Base-by-base conservation (phyloP, 2,113 vertebrate genomes). In the Argyrosomus japonicus region DNA sequence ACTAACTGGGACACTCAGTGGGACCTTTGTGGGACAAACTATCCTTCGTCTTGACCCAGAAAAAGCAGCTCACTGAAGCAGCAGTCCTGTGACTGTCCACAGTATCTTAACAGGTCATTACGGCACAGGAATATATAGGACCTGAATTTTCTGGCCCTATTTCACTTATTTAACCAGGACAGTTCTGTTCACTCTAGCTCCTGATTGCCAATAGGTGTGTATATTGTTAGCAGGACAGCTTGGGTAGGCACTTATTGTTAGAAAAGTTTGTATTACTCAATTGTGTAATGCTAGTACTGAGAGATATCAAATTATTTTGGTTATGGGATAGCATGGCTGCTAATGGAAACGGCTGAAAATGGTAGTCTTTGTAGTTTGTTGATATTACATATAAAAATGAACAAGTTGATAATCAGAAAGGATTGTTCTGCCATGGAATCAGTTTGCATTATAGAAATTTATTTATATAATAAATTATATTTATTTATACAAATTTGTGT, bases 21-120 rank as follows among this genome's bases (percentile, higher is more conserved):
- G 79, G 50, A 77, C 36, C 68, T 68, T 79, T 57, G 64, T 74
- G 75, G 69, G 64, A 65, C 68, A 64, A 87, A 60, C 5, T 32
- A 23, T 57, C 70, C 50, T 61, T 83, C 19, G 21, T 54, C 60
- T 65, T 85, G 70, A 78, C 79, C 82, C 61, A 75, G 64, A 83
- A 85, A 77, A 67, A 63, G 15, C 23, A 54, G 43, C 47, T 80
- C 74, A 61, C 27, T 4, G 5, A 57, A 6, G 0, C 5, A 60
- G 58, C 21, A n/a, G 32, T 79, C 60, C 45, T 86, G 47, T 86
- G 73, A 72, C 74, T 43, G 63, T 68, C 63, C 9, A 1, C 68
- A 57, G n/a, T 6, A 54, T 21, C 40, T 65, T 61, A 86, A 70
- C 21, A 58, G 50, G 63, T 69, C 75, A 75, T 48, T 51, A 50